A percentile compares a stretch with the other conserved stretches of the same genome.
Conservation (phyloP, 2,888 invertebrate species). For the Ophion obscuratus region DNA sequence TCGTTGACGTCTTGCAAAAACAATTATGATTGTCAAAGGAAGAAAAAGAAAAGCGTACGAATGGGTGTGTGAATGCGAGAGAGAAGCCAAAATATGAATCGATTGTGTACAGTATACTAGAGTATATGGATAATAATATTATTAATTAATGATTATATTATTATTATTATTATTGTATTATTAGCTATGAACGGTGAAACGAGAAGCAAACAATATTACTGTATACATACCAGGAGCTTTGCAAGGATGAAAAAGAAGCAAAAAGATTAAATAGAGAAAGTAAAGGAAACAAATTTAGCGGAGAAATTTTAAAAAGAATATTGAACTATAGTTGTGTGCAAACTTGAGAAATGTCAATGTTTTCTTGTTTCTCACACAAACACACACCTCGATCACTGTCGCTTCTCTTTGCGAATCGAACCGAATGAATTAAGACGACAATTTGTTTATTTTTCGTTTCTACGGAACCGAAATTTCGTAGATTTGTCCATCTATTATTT, state of each 20-base stretch:
- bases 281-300: conserved; percentile 40
- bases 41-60: conserved; percentile 27
- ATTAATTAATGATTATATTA: conserved; percentile 76
- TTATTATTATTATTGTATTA: conserved; percentile 52
- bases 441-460: conserved; percentile 9
- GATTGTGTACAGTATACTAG: conserved; percentile 83
- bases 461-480: conserved; percentile 10
- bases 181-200: conserved; percentile 71
- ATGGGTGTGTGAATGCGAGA: conserved; percentile 51
- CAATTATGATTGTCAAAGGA: conserved; percentile 36
- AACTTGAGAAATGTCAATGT: conserved; percentile 31
- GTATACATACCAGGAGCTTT: conserved; percentile 68
- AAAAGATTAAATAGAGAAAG: neutral
- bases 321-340: conserved; percentile 59
- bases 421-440: conserved; percentile 7
- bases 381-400: neutral
- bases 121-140: conserved; percentile 81
- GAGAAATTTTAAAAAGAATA: conserved; percentile 65
- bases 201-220: conserved; percentile 66
- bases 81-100: conserved; percentile 79
- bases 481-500: conserved; percentile 24
- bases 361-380: conserved; percentile 18
- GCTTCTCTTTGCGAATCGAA: conserved; percentile 25
- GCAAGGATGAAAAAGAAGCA: conserved; percentile 22
- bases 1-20: conserved; percentile 51